Percentiles rank a stretch among this genome's conserved stretches.
Evolutionary conservation across 1,140 invertebrate genomes (phyloP).

Genomic region (Drosophila obscura): DNA sequence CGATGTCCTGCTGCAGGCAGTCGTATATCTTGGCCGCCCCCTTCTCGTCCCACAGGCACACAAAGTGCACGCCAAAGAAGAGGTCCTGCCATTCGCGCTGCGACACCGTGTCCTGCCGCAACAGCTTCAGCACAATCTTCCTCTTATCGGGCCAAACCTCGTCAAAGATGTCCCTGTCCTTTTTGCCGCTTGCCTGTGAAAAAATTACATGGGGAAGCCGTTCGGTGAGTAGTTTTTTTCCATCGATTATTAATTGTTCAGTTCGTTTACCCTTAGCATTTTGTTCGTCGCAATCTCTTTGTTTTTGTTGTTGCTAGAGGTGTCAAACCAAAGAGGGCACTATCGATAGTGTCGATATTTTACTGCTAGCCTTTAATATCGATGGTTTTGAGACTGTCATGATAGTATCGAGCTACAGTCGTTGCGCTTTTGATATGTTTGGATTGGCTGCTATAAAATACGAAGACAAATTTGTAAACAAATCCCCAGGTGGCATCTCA

Average conservation of each 20-base stretch:
- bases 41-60: slow-evolving; percentile 98
- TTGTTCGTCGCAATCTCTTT: slow-evolving; percentile 55
- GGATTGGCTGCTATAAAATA: too few species aligned
- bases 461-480: too few species aligned
- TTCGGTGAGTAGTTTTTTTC: slow-evolving; percentile 5
- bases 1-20: slow-evolving; percentile 95
- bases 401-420: too few species aligned
- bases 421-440: too few species aligned
- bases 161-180: slow-evolving; percentile 88
- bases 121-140: slow-evolving; percentile 93
- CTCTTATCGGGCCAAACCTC: slow-evolving; percentile 98
- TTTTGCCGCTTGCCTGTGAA: slow-evolving; percentile 72
- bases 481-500: too few species aligned
- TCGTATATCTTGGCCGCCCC: slow-evolving; percentile 94
- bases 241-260: slow-evolving; percentile 1
- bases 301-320: slow-evolving; percentile 32
- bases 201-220: slow-evolving; percentile 1
- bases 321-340: too few species aligned
- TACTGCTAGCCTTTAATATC: too few species aligned
- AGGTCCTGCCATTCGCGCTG: slow-evolving; percentile 98
- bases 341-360: too few species aligned
- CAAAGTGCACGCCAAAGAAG: slow-evolving; percentile 97
- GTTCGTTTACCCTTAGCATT: slow-evolving; percentile 64
- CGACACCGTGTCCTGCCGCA: slow-evolving; percentile 96
- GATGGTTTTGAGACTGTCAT: too few species aligned